Percentiles rank a stretch among this genome's conserved stretches.
phyloP scores from a whole-genome alignment of 2,113 vertebrate genomes.

The Callionymus lyra region DNA sequence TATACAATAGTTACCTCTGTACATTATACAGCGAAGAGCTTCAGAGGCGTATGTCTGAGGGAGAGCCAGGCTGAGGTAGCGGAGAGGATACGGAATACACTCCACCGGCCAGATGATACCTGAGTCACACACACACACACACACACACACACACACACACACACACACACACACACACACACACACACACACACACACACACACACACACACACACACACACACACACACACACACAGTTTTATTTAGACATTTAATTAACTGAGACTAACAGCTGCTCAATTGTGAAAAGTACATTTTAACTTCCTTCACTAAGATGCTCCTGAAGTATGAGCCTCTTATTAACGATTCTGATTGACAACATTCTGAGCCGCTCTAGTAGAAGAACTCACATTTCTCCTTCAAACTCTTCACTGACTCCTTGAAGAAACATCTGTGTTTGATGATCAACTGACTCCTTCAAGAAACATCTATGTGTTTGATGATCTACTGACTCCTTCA shows the following conservation, averaged over 20 bases:
- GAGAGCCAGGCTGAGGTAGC: constrained; percentile 66
- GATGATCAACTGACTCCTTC: too few species aligned
- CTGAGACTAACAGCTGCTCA: too few species aligned
- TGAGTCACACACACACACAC: constrained; percentile 16
- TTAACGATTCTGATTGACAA: too few species aligned
- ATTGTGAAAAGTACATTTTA: constrained; percentile 6
- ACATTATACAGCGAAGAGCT: constrained; percentile 71
- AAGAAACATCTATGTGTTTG: too few species aligned
- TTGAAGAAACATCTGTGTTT: too few species aligned
- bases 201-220: constrained; percentile 8
- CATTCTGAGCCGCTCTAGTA: too few species aligned
- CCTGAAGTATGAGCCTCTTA: neutral
- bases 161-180: constrained; percentile 9
- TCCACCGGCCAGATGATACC: constrained; percentile 75
- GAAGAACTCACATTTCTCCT: too few species aligned
- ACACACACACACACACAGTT: constrained; percentile 11
- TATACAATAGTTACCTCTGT: too few species aligned
- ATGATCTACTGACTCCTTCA: too few species aligned
- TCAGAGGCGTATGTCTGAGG: constrained; percentile 72
- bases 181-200: constrained; percentile 9
- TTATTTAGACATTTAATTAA: too few species aligned
- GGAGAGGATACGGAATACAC: constrained; percentile 70
- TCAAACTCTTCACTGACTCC: too few species aligned
- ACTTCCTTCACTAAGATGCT: neutral
- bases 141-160: constrained; percentile 6